Evolutionary conservation across 1,140 invertebrate species (phyloP), one percentile per base, ranked within the genome.

Genomic region (Arctopsyche grandis): DNA sequence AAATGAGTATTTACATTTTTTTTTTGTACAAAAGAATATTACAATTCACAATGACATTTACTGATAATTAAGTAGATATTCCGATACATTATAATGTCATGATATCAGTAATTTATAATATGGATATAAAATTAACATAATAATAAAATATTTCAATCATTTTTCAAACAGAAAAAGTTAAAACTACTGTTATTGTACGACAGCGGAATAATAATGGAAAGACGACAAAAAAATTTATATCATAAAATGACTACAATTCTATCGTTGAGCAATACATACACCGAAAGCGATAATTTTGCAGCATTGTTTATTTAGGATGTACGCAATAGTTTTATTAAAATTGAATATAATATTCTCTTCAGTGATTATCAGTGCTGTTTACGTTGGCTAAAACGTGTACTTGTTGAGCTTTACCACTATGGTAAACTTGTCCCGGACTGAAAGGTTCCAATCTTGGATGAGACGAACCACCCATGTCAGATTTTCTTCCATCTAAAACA

Each of bases 341-440:
- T 38, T 38, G 29, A 38, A 38, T 38, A 38, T 38, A 38, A 38
- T 38, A 7, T 38, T 38, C 29, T 38, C 3, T 76, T 46, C 29
- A 78, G 46, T 78, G 77, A 4, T 21, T 5, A 24, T 77, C 79
- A n/a, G 14, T 69, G 60, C 77, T 83, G 44, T 69, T 82, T 26
- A 79, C 83, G 79, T 89, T 88, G 81, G 92, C 90, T 77, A 97
- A 89, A 43, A 97, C 95, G 85, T 97, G 94, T 77, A 97, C 93
- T 88, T 97, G 96, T 84, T 92, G 92, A 75, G 94, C 94, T 88
- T 96, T 96, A 79, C 94, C 96, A 71, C 91, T 92, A 87, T 96
- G 96, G 87, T 96, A 97, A 7, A 97, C 93, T 87, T 97, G 95
- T 7, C 95, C 95, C 1, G 93, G 91, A 85, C 93, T 93, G 87